Evolutionary conservation across 1,140 invertebrate species (phyloP), one percentile per base, ranked within the genome.

Genomic region (Carcinoscorpius rotundicauda): DNA sequence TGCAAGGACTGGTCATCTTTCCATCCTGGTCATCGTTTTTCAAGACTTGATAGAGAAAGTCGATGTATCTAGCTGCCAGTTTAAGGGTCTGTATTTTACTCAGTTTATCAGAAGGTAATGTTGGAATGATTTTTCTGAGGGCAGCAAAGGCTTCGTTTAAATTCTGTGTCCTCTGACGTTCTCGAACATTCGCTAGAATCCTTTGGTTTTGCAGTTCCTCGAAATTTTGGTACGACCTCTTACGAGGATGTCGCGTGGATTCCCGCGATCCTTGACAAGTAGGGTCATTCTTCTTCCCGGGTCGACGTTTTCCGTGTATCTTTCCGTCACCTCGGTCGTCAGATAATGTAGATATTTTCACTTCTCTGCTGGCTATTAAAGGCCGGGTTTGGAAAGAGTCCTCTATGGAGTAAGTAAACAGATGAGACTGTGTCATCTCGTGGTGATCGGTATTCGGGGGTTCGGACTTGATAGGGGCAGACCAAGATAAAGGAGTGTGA

Each of bases 31-130:
- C 53, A 8, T 55, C 53, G 3, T n/a, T 55, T 6, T 55, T 55
- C 53, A 55, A 55, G 6, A 98, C 89, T 72, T 95, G 86, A 76
- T 89, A 93, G 58, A 98, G 79, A 75, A 98, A 98, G 73, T 92
- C 88, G 67, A 97, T 96, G 77, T 97, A 97, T 60, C 89, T 84
- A 4, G 93, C 85, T 0, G 97, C 97, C 58, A 99, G 78, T 74
- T 93, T 95, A 0, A 99, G 79, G 0, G 96, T 99, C 78, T 98
- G 95, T 56, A 99, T 98, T 79, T 99, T 99, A 69, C 90, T 94
- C 8, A 99, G 80, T 78, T 99, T 99, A 76, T 98, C 97, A 65
- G 93, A 97, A 1, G 96, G 96, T 68, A 98, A 75, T 0, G 95
- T 97, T 0, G 97, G 97, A 70, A 99, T 97, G 68, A 96, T 96